Evolutionary conservation across 2,113 vertebrate species (phyloP).

Genomic region (Plestiodon gilberti): DNA sequence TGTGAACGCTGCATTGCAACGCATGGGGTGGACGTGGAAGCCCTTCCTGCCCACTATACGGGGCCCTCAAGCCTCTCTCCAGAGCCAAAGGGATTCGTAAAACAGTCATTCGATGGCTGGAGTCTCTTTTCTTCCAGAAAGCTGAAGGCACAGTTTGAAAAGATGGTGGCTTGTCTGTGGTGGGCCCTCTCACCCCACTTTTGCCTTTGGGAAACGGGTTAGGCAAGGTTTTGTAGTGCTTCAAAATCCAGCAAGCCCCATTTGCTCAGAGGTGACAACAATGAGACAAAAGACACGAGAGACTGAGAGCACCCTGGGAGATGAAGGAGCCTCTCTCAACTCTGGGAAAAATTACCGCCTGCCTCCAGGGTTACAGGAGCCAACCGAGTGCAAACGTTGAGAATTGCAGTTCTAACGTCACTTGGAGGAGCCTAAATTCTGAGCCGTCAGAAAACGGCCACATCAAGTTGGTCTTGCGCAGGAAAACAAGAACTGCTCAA

Average conservation of each 20-base stretch:
- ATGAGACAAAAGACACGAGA: neutral
- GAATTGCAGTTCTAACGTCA: neutral
- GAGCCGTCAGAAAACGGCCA: neutral
- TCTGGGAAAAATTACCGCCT: neutral
- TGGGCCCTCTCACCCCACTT: neutral
- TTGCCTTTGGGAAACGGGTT: neutral
- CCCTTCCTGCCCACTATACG: too few relatives aligned
- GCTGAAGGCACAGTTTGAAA: neutral
- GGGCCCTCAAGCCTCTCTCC: neutral
- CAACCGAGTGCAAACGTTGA: neutral
- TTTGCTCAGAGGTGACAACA: neutral
- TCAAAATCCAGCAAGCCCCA: neutral
- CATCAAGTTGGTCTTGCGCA: neutral
- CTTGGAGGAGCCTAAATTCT: neutral
- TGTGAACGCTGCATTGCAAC: neutral
- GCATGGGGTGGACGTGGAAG: too few relatives aligned
- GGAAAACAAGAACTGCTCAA: neutral
- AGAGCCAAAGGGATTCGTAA: neutral
- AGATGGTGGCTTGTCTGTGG: neutral
- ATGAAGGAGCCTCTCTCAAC: neutral
- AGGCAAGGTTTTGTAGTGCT: neutral
- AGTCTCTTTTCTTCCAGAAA: neutral
- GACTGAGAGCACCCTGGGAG: too few relatives aligned
- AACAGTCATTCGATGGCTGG: neutral
- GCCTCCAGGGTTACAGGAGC: neutral